Evolutionary conservation across 2,888 invertebrate genomes (phyloP), one percentile per base, ranked within the genome.

Genomic region (Diarsia dahlii): DNA sequence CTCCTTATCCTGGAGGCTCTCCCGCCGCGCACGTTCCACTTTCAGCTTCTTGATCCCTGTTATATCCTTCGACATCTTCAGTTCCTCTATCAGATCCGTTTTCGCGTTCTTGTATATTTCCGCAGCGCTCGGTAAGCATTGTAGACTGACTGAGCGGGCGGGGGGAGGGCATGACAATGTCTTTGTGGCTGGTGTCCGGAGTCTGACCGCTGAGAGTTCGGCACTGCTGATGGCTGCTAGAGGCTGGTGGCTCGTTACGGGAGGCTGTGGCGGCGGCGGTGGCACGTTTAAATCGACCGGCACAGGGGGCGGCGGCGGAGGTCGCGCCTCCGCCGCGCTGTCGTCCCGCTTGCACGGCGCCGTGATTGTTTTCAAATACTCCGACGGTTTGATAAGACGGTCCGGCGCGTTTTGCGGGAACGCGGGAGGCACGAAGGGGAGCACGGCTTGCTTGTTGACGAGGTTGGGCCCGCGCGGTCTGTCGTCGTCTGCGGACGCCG

Each of bases 31-130:
- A 85, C 98, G 97, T 94, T 99, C 99, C 85, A 99, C 98, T 94
- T 99, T 99, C 97, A 99, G 95, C 94, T 99, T 99, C 94, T 98
- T 98, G 73, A 99, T 99, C n/a, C 99, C 99, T 1, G 98, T 98
- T 82, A 99, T 98, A 92, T 99, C 99, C 93, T 98, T 99, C 64
- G 99, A 99, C 97, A 98, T 97, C 94, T 99, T 99, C 80, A 99
- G 95, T 92, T 99, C 99, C 66, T 99, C 99, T 83, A 99, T 99
- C 67, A 99, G 95, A 93, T 99, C 99, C 46, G 98, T 98, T 94
- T 98, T 99, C 83, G 97, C 98, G 70, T 97, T 97, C 88, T 97
- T 97, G 95, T 97, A 98, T 65, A 97, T 97, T 82, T 98, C 98
- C 70, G 95, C 97, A 80, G 97, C 96, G 77, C 97, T 97, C 74